Base-by-base conservation (phyloP, 2,797 vertebrate species). In the Clarias platycephalus region DNA sequence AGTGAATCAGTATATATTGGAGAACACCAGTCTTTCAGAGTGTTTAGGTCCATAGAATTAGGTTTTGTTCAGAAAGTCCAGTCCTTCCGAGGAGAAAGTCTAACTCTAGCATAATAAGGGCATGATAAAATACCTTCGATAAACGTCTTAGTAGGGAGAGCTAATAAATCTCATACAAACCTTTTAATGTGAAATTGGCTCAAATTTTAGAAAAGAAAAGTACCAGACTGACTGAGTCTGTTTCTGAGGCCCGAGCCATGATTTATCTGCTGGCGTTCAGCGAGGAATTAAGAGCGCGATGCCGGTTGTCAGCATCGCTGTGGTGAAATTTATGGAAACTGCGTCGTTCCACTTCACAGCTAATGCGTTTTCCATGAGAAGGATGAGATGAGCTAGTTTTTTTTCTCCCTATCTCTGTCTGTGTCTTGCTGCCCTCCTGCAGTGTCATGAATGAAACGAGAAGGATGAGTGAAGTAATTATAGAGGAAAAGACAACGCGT, bases 341-440 rank as follows among this genome's bases (percentile, higher is more conserved):
- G 87, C 44, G 67, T 88, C 78, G 90, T 93, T 94, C 91, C 89
- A 91, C 92, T 93, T 91, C 88, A 58, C 62, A 77, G 91, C 90
- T 95, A 93, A 95, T 94, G 92, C 91, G 93, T 96, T 94, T 94
- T 94, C 93, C 94, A 94, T 95, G 89, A 92, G 75, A 90, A 90
- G 90, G 85, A 81, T 68, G 76, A 77, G 70, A 90, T 88, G 89
- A 82, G 44, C 85, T 88, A 83, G 81, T 62, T 22, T 2, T 2
- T 2, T 44, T 28, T 5, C 13, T 58, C 64, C 37, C 75, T 86
- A 40, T 72, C 55, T 24, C 40, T 79, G 57, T 74, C 58, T 88
- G 72, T 40, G 24, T 82, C 58, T 53, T 3, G 58, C 13, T 34
- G 70, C 44, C 31, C 63, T 76, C 34, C 77, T 58, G 77, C 55